These are phyloP conservation scores for Characodon lateralis DNA, from an alignment of 2,797 vertebrate species.

Conservation along the genomic window DNA sequence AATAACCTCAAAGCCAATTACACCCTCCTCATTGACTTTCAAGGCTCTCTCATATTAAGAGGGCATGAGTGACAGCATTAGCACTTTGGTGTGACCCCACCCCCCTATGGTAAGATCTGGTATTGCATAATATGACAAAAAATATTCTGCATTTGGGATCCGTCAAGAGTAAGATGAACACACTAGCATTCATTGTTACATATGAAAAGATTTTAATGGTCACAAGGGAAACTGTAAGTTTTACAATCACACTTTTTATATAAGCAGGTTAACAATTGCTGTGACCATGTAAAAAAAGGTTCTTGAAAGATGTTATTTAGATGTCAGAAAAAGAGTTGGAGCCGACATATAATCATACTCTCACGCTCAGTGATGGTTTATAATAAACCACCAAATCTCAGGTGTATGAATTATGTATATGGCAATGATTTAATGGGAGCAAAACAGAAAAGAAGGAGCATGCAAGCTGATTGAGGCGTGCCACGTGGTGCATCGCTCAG, in stretches of 20 bases:
- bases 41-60: conserved; percentile 40
- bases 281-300: conserved; percentile 32
- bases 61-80: conserved; percentile 52
- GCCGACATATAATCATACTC: conserved; percentile 79
- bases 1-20: conserved; percentile 48
- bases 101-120: conserved; percentile 72
- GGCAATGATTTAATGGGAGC: conserved; percentile 81
- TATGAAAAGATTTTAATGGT: background rate
- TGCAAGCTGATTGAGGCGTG: conserved; percentile 78
- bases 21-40: conserved; percentile 60
- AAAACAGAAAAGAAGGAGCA: conserved; percentile 69
- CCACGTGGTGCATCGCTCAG: conserved; percentile 57
- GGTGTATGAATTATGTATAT: conserved; percentile 86
- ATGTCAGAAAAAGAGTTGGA: conserved; percentile 52
- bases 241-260: conserved; percentile 4
- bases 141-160: conserved; percentile 12
- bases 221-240: background rate
- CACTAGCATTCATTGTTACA: background rate
- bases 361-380: conserved; percentile 74
- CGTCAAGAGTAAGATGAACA: background rate
- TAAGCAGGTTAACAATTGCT: conserved; percentile 19
- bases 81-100: conserved; percentile 78
- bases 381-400: conserved; percentile 78
- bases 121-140: conserved; percentile 62
- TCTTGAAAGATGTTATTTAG: conserved; percentile 53